These are phyloP conservation scores for Sebastes umbrosus DNA, from an alignment of 2,797 vertebrate genomes.

Conservation along the genomic window DNA sequence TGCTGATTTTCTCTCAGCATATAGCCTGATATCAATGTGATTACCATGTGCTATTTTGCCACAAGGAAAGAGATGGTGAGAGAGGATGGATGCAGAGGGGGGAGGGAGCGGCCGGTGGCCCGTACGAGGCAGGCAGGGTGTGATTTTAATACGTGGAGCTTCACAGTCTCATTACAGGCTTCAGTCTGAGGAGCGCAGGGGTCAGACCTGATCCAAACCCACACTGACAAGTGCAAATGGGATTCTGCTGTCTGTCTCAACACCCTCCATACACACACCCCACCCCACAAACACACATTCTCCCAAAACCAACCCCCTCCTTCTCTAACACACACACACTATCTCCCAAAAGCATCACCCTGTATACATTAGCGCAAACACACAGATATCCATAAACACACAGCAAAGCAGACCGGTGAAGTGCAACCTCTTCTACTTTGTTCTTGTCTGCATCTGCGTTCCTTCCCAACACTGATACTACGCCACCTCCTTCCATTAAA, in stretches of 20 bases:
- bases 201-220: constrained; percentile 81
- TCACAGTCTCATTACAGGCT: constrained; percentile 75
- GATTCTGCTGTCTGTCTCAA: constrained; percentile 77
- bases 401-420: background rate
- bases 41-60: constrained; percentile 7
- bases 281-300: constrained; percentile 24
- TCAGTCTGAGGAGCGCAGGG: constrained; percentile 69
- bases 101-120: constrained; percentile 58
- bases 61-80: constrained; percentile 1
- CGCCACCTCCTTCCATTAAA: background rate
- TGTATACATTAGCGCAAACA: constrained; percentile 37
- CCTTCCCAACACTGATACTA: background rate
- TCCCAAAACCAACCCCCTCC: constrained; percentile 30
- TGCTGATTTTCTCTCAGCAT: constrained; percentile 3
- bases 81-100: constrained; percentile 26
- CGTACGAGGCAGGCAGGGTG: constrained; percentile 44
- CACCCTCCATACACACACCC: constrained; percentile 47
- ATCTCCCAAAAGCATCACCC: constrained; percentile 30
- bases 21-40: background rate
- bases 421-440: background rate
- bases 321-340: constrained; percentile 30
- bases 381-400: constrained; percentile 12
- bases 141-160: constrained; percentile 71
- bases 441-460: background rate
- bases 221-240: constrained; percentile 84